These are phyloP conservation scores for Camelus dromedarius DNA, from an alignment of 2,113 vertebrate genomes.

Conservation along the genomic window DNA sequence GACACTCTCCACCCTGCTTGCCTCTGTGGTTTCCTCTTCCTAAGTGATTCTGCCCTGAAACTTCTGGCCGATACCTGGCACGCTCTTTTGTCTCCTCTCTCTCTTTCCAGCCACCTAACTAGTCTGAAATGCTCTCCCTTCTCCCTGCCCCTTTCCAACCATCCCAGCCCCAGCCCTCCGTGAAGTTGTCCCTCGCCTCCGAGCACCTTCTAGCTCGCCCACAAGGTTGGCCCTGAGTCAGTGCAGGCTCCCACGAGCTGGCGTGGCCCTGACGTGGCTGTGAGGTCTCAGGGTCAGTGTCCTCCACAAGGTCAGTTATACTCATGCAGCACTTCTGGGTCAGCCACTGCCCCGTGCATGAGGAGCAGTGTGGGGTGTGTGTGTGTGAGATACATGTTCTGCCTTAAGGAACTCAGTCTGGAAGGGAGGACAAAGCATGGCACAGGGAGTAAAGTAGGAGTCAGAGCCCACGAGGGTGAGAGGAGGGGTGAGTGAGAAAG, in stretches of 20 bases:
- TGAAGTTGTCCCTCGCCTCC: not conserved
- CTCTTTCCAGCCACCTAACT: not conserved
- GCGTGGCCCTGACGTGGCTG: fast-evolving
- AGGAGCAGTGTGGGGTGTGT: not conserved
- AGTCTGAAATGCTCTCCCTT: not conserved
- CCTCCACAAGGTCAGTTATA: not conserved
- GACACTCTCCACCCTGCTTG: not conserved
- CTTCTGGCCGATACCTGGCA: not conserved
- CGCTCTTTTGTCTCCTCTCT: not conserved
- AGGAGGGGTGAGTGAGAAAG: not conserved
- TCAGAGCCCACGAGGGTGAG: not conserved
- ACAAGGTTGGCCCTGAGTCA: not conserved
- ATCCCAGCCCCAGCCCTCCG: not conserved
- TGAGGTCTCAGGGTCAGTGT: not conserved
- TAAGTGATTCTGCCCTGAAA: not conserved
- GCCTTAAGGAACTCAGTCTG: not conserved
- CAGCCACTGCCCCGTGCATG: not conserved
- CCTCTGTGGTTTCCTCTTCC: not conserved
- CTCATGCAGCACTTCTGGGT: not conserved
- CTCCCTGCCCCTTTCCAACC: not conserved
- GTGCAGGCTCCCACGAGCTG: not conserved
- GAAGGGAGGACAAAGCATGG: not conserved
- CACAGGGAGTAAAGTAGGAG: not conserved
- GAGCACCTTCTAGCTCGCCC: not conserved
- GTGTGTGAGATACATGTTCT: not conserved